A percentile compares a stretch with the other conserved stretches of the same genome.
Evolutionary conservation across 2,888 invertebrate genomes (phyloP).

Genomic region (Priocnemis perturbator): DNA sequence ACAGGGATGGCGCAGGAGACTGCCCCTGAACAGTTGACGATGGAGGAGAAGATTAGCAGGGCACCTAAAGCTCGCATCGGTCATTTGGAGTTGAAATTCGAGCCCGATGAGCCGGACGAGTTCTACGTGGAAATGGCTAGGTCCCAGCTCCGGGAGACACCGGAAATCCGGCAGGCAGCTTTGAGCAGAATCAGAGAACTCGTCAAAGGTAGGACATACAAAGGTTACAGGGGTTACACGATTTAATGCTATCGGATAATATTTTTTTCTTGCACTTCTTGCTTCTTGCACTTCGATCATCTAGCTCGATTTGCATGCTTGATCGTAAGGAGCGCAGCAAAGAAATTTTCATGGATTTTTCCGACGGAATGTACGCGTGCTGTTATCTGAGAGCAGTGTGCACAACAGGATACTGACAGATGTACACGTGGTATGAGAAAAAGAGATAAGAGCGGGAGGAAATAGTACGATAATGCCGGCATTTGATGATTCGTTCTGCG

Average conservation of each 20-base stretch:
- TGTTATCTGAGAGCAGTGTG: background rate
- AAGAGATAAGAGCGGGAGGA: background rate
- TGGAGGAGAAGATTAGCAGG: slow-evolving; percentile 57
- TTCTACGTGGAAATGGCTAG: slow-evolving; percentile 80
- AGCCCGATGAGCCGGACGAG: slow-evolving; percentile 79
- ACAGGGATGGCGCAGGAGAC: background rate
- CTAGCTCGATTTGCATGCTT: too few species aligned
- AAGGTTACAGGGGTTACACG: background rate
- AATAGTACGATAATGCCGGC: too few species aligned
- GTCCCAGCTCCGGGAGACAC: slow-evolving; percentile 83
- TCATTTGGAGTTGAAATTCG: slow-evolving; percentile 78
- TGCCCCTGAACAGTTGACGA: background rate
- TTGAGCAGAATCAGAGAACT: slow-evolving; percentile 77
- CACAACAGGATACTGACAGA: too few species aligned
- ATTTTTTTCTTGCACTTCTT: too few species aligned
- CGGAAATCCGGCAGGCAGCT: slow-evolving; percentile 80
- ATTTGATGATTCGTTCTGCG: too few species aligned
- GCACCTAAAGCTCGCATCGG: slow-evolving; percentile 76
- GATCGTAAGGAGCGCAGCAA: too few species aligned
- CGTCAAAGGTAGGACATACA: slow-evolving; percentile 38
- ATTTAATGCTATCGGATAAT: background rate
- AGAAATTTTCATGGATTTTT: too few species aligned
- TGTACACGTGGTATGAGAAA: background rate
- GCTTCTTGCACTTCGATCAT: too few species aligned
- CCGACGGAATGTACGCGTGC: too few species aligned